Evolutionary conservation across 2,797 vertebrate species (phyloP).

Genomic region (Schizopygopsis pylzovi): DNA sequence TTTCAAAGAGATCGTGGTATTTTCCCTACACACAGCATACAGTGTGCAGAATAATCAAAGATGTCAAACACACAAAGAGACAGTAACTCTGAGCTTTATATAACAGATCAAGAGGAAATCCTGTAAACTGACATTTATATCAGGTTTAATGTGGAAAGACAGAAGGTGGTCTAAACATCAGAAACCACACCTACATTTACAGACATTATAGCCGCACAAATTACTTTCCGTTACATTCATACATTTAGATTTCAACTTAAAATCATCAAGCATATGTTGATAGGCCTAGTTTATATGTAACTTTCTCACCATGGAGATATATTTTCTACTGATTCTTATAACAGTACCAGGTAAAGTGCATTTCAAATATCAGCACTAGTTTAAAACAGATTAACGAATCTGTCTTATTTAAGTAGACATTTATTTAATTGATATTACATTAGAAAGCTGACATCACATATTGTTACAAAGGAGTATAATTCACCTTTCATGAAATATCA

Average conservation of each 20-base stretch:
- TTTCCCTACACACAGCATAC: background rate
- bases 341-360: background rate
- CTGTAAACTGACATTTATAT: background rate
- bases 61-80: background rate
- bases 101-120: background rate
- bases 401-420: background rate
- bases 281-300: background rate
- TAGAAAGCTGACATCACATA: no score
- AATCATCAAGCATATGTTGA: background rate
- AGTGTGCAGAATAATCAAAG: background rate
- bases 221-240: background rate
- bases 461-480: background rate
- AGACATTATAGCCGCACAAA: background rate
- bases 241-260: background rate
- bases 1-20: background rate
- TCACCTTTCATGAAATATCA: background rate
- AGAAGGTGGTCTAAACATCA: background rate
- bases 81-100: background rate
- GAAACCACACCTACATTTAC: slow-evolving; percentile 11
- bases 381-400: background rate
- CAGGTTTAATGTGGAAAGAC: background rate
- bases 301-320: slow-evolving; percentile 7
- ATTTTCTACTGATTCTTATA: slow-evolving; percentile 9
- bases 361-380: background rate
- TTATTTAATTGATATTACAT: no score